Percentiles rank a stretch among this genome's conserved stretches.
Evolutionary conservation across 2,113 vertebrate genomes (phyloP).

Genomic region (Rana temporaria): DNA sequence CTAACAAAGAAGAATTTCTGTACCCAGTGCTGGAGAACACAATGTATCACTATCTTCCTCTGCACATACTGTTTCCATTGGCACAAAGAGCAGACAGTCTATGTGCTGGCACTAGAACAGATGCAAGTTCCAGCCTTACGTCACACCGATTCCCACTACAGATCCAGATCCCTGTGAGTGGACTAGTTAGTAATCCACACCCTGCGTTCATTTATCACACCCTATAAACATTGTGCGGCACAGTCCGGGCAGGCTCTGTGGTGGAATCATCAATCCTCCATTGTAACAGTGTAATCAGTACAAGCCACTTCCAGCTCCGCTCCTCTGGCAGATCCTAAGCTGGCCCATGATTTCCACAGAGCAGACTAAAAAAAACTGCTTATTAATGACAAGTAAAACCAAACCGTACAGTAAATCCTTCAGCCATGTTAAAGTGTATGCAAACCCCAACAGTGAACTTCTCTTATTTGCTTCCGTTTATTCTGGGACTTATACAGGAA

Average conservation of each 20-base stretch:
- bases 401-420: no score
- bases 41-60: not conserved
- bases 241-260: not conserved
- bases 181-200: slow-evolving; percentile 13
- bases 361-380: no score
- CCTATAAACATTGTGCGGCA: slow-evolving; percentile 4
- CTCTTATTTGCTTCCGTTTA: no score
- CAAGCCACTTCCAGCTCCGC: not conserved
- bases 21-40: not conserved
- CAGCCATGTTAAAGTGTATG: no score
- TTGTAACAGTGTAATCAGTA: not conserved
- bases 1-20: no score
- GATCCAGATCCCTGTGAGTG: not conserved
- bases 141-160: slow-evolving; percentile 16
- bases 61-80: slow-evolving; percentile 13
- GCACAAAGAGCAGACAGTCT: not conserved
- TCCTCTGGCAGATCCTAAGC: no score
- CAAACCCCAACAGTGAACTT: no score
- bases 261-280: not conserved
- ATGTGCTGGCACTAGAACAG: not conserved
- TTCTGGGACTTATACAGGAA: no score
- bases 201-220: slow-evolving; percentile 16
- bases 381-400: no score
- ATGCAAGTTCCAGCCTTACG: not conserved
- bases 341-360: no score